Conservation (phyloP, 1,140 invertebrate genomes). For the Papilio polyxenes region DNA sequence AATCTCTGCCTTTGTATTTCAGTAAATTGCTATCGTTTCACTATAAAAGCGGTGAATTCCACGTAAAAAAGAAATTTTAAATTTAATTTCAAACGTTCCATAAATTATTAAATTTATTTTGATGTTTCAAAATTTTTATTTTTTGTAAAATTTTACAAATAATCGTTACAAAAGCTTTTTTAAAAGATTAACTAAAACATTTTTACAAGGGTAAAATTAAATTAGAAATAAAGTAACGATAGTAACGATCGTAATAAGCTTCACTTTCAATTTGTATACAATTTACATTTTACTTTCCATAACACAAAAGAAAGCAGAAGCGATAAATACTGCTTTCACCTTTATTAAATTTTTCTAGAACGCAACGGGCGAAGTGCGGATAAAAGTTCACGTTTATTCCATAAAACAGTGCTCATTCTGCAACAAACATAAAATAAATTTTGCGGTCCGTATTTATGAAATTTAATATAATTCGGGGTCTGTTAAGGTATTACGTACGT, state of each 20-base stretch:
- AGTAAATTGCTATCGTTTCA: background rate
- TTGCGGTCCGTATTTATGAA: conserved; percentile 2
- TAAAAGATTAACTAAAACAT: too few species aligned
- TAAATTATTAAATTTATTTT: background rate
- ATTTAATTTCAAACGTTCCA: background rate
- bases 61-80: too few species aligned
- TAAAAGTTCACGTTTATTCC: background rate
- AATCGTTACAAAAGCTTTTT: too few species aligned
- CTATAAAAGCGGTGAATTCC: background rate
- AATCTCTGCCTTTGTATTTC: conserved; percentile 1
- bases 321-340: conserved; percentile 24
- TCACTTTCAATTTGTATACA: background rate
- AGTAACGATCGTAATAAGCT: background rate
- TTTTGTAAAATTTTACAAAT: too few species aligned
- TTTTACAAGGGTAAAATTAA: too few species aligned
- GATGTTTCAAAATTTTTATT: background rate
- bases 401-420: conserved; percentile 12
- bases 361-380: conserved; percentile 11
- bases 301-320: conserved; percentile 7
- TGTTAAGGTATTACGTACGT: background rate
- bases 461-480: background rate
- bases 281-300: conserved; percentile 8
- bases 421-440: conserved; percentile 18
- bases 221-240: too few species aligned
- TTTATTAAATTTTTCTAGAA: conserved; percentile 28